Evolutionary conservation across 2,888 invertebrate species (phyloP).

Genomic region (Harpalus rubripes): DNA sequence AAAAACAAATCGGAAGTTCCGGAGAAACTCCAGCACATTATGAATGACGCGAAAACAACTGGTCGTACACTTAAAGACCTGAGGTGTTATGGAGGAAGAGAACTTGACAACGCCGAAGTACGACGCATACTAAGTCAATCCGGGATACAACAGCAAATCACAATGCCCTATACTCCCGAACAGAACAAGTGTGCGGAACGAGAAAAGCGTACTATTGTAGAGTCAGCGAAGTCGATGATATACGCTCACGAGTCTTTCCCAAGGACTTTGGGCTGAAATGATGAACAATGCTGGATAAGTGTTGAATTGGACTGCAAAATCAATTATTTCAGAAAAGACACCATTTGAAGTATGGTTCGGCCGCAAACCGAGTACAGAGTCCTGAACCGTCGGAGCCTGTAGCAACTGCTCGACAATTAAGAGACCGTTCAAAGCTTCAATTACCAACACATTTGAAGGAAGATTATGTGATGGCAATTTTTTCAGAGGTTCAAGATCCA

Average conservation of each 20-base stretch:
- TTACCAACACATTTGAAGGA: not conserved
- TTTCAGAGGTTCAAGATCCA: not conserved
- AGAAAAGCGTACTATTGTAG: constrained; percentile 48
- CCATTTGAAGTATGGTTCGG: constrained; percentile 71
- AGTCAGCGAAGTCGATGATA: constrained; percentile 23
- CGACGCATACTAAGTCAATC: not conserved
- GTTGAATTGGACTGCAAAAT: too few relatives aligned
- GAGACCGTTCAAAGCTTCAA: not conserved
- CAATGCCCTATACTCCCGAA: constrained; percentile 27
- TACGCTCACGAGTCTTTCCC: constrained; percentile 65
- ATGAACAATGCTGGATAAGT: constrained; percentile 8
- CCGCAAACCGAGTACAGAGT: constrained; percentile 57
- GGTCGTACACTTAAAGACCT: not conserved
- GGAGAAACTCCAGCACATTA: not conserved
- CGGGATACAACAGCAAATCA: constrained; percentile 1
- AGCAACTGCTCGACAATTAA: not conserved
- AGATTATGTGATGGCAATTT: not conserved
- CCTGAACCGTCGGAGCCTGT: not conserved
- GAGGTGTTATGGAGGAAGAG: not conserved
- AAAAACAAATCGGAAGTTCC: not conserved
- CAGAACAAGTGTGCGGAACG: constrained; percentile 38
- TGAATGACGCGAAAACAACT: not conserved
- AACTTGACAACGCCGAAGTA: too few relatives aligned
- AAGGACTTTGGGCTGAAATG: constrained; percentile 69
- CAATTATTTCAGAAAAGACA: constrained; percentile 20